Evolutionary conservation across 1,140 invertebrate species (phyloP), one percentile per base, ranked within the genome.

Genomic region (Vanessa atalanta): DNA sequence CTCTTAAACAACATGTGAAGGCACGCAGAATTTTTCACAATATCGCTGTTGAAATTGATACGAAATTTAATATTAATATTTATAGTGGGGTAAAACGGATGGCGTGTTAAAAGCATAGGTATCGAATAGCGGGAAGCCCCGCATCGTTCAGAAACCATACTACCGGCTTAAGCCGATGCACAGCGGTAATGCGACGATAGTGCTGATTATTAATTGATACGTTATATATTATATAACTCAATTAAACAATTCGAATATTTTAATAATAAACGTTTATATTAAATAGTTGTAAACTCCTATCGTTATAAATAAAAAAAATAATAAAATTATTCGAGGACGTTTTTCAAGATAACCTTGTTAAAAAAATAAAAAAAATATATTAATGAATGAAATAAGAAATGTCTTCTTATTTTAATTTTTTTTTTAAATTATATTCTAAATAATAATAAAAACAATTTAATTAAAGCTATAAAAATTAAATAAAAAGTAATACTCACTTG

Each of bases 41-140:
- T 60, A 14, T 11, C 31, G 20, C 12, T 13, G 16, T 68, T 72
- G 65, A 65, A 78, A 78, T 72, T 70, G 64, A 73, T 55, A 65
- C 47, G 72, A 31, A 74, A 78, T 68, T 72, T 51, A 76, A 75
- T 79, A 79, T 75, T 64, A 77, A 69, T 69, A 64, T 74, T 72
- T 69, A 47, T 70, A 37, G 26, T 47, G 51, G 55, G 47, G 53
- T 53, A 43, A 47, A 74, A 57, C 76, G 82, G 79, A 82, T 81
- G 80, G 75, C 73, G 73, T 73, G 47, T 48, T 76, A 86, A 86
- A 89, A 88, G 82, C 69, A 43, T 9, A 43, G 78, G 83, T 91
- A 80, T 91, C 89, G 75, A 75, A 65, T 91, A 72, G 80, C 89
- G 57, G 14, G 88, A 90, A 91, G 88, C 88, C 89, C 73, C 73